Percentiles rank a stretch among this genome's conserved stretches.
These are phyloP conservation scores for Oasisia sp. DNA, from an alignment of 2,888 invertebrate genomes.

Conservation along the genomic window DNA sequence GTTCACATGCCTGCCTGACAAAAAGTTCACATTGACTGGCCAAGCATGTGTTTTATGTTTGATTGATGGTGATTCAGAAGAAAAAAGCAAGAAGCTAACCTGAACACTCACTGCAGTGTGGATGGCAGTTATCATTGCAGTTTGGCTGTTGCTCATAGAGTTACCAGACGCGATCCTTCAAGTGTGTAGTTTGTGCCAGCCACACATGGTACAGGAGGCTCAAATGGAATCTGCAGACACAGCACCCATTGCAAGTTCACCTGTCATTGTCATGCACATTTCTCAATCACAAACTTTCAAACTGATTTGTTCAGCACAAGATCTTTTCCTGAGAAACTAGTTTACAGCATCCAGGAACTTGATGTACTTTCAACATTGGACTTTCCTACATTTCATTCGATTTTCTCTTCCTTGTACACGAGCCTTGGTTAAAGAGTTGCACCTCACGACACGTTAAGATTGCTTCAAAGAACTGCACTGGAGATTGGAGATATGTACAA, in stretches of 20 bases:
- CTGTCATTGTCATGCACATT: neutral
- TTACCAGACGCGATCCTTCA: neutral
- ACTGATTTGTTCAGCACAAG: neutral
- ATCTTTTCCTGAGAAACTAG: too few relatives aligned
- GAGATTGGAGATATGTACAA: neutral
- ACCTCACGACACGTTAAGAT: neutral
- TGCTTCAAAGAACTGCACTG: neutral
- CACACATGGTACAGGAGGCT: neutral
- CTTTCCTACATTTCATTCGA: too few relatives aligned
- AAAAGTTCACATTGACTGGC: neutral
- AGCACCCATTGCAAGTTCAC: neutral
- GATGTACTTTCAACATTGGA: too few relatives aligned
- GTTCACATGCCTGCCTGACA: neutral
- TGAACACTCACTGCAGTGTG: neutral
- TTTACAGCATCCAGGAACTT: too few relatives aligned
- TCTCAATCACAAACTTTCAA: neutral
- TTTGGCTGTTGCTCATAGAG: neutral
- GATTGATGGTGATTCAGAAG: neutral
- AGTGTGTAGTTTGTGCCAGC: neutral
- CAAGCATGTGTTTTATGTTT: conserved; percentile 1
- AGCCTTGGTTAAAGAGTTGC: too few relatives aligned
- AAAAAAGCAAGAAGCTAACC: neutral
- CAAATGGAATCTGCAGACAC: neutral
- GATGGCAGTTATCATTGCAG: neutral
- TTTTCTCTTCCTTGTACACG: too few relatives aligned